Conservation (phyloP, 2,888 invertebrate genomes). For the Cantharis rufa region DNA sequence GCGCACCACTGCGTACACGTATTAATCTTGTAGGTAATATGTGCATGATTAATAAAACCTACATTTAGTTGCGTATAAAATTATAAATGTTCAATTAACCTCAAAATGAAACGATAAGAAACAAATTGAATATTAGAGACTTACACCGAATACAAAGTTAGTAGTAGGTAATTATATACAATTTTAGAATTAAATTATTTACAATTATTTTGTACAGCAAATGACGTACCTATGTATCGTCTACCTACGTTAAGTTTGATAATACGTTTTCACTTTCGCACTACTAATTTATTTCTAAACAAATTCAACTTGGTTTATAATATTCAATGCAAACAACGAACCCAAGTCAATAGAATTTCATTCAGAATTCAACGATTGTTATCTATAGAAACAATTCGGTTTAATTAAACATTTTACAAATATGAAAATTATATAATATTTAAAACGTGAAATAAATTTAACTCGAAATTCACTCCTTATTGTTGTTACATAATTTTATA, state of each 20-base stretch:
- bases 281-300: conserved; percentile 3
- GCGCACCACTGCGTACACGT: not conserved
- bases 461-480: not conserved
- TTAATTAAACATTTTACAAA: conserved; percentile 1
- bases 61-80: not conserved
- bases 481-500: not conserved
- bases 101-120: not conserved
- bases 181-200: not conserved
- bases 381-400: not conserved
- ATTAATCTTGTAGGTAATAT: not conserved
- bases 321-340: not conserved
- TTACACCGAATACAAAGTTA: not conserved
- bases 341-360: not conserved
- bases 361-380: not conserved
- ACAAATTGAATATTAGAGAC: not conserved
- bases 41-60: not conserved
- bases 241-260: not conserved
- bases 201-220: not conserved
- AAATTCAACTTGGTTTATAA: not conserved
- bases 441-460: not conserved
- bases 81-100: not conserved
- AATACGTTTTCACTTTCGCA: not conserved
- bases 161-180: not conserved
- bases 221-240: not conserved
- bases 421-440: not conserved